These are phyloP conservation scores for Ellobius talpinus DNA, from an alignment of 2,113 vertebrate genomes.

Conservation along the genomic window DNA sequence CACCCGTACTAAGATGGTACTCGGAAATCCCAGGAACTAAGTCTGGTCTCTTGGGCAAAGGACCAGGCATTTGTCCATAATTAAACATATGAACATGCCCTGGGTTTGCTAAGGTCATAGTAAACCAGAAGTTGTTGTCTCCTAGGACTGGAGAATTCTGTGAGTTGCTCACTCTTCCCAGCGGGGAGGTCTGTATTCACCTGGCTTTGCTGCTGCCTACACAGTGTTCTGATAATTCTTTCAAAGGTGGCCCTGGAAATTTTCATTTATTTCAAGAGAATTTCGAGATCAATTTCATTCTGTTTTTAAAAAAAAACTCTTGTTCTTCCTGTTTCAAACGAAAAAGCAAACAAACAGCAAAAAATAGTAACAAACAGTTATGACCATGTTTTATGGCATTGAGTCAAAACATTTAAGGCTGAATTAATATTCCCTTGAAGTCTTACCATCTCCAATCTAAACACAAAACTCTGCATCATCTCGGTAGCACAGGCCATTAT, in stretches of 20 bases:
- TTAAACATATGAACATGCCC: background rate
- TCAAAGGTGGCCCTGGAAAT: constrained; percentile 27
- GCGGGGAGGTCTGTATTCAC: background rate
- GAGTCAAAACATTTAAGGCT: background rate
- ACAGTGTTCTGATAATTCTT: constrained; percentile 11
- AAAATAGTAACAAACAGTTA: background rate
- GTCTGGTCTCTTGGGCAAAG: background rate
- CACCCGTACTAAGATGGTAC: constrained; percentile 10
- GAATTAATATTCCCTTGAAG: constrained; percentile 35
- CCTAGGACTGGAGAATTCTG: background rate
- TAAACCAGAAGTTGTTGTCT: background rate
- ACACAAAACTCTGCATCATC: constrained; percentile 8
- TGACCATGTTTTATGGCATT: constrained; percentile 42
- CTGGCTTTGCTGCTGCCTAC: constrained; percentile 8
- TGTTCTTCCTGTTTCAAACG: background rate
- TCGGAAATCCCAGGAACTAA: background rate
- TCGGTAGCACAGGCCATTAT: background rate
- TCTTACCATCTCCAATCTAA: constrained; percentile 35
- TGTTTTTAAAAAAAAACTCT: background rate
- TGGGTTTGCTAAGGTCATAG: background rate
- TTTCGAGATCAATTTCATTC: constrained; percentile 13
- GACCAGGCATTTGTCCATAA: background rate
- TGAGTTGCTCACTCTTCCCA: background rate
- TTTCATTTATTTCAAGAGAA: constrained; percentile 34
- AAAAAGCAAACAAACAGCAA: background rate